These are phyloP conservation scores for Protobothrops mucrosquamatus DNA, from an alignment of 2,113 vertebrate genomes.

Conservation along the genomic window DNA sequence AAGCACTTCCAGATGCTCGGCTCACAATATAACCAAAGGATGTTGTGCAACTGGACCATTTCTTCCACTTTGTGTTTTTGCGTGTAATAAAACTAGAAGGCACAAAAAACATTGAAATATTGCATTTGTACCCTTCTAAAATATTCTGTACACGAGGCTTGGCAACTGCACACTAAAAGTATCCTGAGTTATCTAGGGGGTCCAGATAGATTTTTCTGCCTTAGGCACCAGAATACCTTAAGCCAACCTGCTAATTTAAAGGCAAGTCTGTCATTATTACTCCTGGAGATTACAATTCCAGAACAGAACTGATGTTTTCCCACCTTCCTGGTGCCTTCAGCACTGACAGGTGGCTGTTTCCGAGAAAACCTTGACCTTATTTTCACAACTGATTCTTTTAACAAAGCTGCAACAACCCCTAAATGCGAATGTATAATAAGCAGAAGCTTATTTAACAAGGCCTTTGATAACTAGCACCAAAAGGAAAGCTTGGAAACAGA, in stretches of 20 bases:
- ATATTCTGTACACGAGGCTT: not conserved
- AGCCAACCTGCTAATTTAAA: not conserved
- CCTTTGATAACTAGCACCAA: conserved; percentile 20
- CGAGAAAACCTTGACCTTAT: conserved; percentile 2
- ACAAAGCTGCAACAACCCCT: not conserved
- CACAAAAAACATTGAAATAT: not conserved
- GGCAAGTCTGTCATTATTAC: not conserved
- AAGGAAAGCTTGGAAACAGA: conserved; percentile 15
- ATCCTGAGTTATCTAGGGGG: not conserved
- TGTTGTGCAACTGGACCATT: not conserved
- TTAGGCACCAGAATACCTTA: not conserved
- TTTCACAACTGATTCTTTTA: conserved; percentile 7
- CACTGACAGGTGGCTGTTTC: conserved; percentile 5
- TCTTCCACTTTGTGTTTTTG: not conserved
- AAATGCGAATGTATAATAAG: not conserved
- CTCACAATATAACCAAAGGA: not conserved
- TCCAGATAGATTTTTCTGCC: not conserved
- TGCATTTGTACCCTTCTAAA: not conserved
- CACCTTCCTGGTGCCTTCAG: not conserved
- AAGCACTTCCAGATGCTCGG: not conserved
- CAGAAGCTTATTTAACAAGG: conserved; percentile 29
- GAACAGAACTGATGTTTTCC: not conserved
- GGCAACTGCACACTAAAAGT: not conserved
- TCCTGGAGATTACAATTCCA: not conserved
- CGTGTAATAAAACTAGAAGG: not conserved